phyloP scores from a whole-genome alignment of 2,888 invertebrate species.

The Plusia festucae region DNA sequence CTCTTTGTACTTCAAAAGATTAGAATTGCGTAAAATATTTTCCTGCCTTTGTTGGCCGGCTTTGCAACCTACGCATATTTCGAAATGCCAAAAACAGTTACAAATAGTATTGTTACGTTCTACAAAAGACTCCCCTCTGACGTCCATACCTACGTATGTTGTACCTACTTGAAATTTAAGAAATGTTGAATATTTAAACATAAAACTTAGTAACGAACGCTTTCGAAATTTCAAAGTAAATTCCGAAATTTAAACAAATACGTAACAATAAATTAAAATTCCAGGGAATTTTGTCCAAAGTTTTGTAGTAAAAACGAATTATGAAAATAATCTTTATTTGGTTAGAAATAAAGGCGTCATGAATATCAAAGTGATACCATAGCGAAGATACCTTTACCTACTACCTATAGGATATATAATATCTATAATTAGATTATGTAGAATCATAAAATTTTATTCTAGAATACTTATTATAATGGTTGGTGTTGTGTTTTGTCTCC shows the following conservation, averaged over 20 bases:
- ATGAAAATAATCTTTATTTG: neutral
- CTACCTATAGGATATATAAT: too few species aligned
- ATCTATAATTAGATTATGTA: too few species aligned
- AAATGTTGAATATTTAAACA: slow-evolving; percentile 7
- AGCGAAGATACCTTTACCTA: too few species aligned
- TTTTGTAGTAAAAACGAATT: neutral
- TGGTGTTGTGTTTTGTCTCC: too few species aligned
- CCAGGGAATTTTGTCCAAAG: neutral
- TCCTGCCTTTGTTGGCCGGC: neutral
- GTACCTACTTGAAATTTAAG: neutral
- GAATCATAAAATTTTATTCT: too few species aligned
- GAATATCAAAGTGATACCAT: too few species aligned
- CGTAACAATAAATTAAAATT: neutral
- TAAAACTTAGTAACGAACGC: neutral
- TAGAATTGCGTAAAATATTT: neutral
- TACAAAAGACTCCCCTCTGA: neutral
- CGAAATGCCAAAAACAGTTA: neutral
- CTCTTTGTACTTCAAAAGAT: too few species aligned
- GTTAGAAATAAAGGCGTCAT: neutral
- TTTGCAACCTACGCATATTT: neutral
- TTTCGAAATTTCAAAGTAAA: neutral
- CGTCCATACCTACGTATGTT: neutral
- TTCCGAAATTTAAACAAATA: neutral
- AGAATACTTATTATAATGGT: too few species aligned
- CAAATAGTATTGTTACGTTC: neutral